Percentiles rank a stretch among this genome's conserved stretches.
Evolutionary conservation across 2,888 invertebrate genomes (phyloP).

Genomic region (Drosophila multiciliata): DNA sequence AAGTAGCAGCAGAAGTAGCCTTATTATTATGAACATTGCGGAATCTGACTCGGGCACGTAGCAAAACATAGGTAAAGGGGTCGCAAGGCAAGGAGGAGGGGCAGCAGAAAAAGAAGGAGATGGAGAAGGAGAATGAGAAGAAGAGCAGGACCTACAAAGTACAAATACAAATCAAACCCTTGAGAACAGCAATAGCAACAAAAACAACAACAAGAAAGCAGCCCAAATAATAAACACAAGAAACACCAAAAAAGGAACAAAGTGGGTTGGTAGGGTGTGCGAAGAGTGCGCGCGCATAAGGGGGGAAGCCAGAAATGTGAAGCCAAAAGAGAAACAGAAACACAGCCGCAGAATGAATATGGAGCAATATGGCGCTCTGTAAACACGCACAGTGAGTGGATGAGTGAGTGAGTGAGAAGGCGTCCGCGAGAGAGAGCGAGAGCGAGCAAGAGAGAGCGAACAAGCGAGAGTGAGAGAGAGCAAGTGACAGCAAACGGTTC

Average conservation of each 20-base stretch:
- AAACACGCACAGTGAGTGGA: constrained; percentile 46
- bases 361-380: constrained; percentile 73
- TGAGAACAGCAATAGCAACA: constrained; percentile 58
- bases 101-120: constrained; percentile 33
- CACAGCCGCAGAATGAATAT: constrained; percentile 29
- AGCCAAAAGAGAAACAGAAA: constrained; percentile 44
- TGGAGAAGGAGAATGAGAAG: constrained; percentile 42
- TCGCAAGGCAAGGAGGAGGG: constrained; percentile 4
- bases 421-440: constrained; percentile 26
- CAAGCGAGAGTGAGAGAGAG: constrained; percentile 6
- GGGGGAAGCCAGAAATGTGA: constrained; percentile 35
- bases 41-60: constrained; percentile 70
- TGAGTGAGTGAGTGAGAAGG: constrained; percentile 23
- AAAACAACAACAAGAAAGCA: constrained; percentile 34
- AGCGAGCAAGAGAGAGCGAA: constrained; percentile 11
- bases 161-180: constrained; percentile 79
- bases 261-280: neutral
- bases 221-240: constrained; percentile 70
- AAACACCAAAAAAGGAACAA: constrained; percentile 25
- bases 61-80: constrained; percentile 51
- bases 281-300: constrained; percentile 37
- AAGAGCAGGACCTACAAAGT: constrained; percentile 63
- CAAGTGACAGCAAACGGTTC: constrained; percentile 2
- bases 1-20: constrained; percentile 66
- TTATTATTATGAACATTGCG: constrained; percentile 79